phyloP scores from a whole-genome alignment of 1,140 invertebrate genomes.

The Uloborus diversus region DNA sequence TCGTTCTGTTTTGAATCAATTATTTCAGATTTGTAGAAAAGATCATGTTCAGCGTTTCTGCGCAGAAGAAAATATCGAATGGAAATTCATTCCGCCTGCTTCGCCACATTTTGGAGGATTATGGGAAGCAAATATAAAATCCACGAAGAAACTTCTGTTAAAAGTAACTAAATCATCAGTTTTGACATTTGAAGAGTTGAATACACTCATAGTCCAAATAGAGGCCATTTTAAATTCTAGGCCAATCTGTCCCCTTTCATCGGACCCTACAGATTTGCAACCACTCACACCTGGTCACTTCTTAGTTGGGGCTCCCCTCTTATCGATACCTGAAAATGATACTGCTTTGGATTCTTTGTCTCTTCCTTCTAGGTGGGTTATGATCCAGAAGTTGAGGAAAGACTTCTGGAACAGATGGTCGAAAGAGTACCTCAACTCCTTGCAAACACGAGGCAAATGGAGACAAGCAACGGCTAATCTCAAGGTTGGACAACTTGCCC shows the following conservation, averaged over 20 bases:
- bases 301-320: constrained; percentile 30
- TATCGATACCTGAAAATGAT: not conserved
- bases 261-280: constrained; percentile 61
- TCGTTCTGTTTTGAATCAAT: not conserved
- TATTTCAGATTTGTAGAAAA: not conserved
- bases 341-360: too few relatives aligned
- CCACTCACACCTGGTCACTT: constrained; percentile 61
- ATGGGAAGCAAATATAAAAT: constrained; percentile 1
- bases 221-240: constrained; percentile 61
- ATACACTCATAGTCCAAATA: not conserved
- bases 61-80: not conserved
- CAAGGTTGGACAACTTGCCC: not conserved
- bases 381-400: constrained; percentile 5
- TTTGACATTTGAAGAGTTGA: not conserved
- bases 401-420: constrained; percentile 30
- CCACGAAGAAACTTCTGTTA: not conserved
- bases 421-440: constrained; percentile 10
- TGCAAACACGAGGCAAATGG: constrained; percentile 49
- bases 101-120: constrained; percentile 55
- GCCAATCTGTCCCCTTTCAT: constrained; percentile 59
- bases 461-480: not conserved
- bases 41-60: not conserved
- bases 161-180: not conserved
- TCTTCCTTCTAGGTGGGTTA: constrained; percentile 32
- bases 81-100: constrained; percentile 9